Evolutionary conservation across 2,113 vertebrate species (phyloP).

Genomic region (Anarhynchus alexandrinus): DNA sequence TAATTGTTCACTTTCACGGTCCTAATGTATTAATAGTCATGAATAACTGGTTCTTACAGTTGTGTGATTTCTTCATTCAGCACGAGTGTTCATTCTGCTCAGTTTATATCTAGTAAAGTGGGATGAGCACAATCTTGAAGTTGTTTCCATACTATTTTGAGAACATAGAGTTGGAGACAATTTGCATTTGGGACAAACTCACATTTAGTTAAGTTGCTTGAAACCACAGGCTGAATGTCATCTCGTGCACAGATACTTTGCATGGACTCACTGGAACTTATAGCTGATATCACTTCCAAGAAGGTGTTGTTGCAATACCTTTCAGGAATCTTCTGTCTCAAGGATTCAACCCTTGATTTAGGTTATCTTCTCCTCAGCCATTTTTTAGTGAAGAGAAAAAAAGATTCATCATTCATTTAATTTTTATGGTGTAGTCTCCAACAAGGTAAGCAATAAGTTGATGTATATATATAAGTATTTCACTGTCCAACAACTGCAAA

Average conservation of each 20-base stretch:
- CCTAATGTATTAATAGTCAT: not conserved
- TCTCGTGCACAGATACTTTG: not conserved
- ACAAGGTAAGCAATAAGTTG: not conserved
- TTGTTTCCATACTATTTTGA: not conserved
- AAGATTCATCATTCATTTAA: not conserved
- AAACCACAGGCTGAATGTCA: not conserved
- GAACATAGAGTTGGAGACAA: not conserved
- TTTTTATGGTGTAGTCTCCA: not conserved
- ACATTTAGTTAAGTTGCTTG: not conserved
- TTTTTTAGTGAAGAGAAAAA: not conserved
- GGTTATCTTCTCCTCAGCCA: not conserved
- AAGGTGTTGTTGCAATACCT: not conserved
- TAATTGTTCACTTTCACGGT: not conserved
- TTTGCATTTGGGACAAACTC: not conserved
- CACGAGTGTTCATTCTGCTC: not conserved
- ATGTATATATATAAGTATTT: not conserved
- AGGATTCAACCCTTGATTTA: not conserved
- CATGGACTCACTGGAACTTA: not conserved
- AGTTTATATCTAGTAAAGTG: not conserved
- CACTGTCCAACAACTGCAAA: not conserved
- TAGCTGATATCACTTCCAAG: not conserved
- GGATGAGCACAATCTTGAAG: not conserved
- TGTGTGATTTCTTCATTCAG: not conserved
- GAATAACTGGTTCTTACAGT: not conserved
- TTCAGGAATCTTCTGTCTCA: not conserved